These are phyloP conservation scores for Champsocephalus gunnari DNA, from an alignment of 2,797 vertebrate genomes.

Conservation along the genomic window DNA sequence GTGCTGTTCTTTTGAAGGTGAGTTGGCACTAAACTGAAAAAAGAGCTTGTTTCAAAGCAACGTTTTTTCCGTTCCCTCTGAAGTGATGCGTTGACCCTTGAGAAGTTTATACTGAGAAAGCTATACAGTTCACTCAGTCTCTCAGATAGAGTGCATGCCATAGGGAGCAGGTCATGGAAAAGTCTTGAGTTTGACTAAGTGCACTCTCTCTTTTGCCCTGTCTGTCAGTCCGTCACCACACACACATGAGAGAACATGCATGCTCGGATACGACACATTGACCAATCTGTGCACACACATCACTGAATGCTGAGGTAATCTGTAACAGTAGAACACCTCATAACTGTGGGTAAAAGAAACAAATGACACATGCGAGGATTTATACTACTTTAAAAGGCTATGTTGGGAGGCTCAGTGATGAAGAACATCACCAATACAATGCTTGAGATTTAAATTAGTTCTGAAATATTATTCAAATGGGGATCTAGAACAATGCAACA, in stretches of 20 bases:
- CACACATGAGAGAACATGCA: conserved; percentile 33
- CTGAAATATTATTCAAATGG: conserved; percentile 42
- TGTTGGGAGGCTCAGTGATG: conserved; percentile 41
- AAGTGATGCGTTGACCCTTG: conserved; percentile 81
- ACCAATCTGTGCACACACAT: conserved; percentile 62
- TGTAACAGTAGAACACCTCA: conserved; percentile 77
- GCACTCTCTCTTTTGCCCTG: conserved; percentile 73
- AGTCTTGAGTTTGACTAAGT: conserved; percentile 83
- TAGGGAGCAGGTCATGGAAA: conserved; percentile 85
- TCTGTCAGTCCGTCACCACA: conserved; percentile 72
- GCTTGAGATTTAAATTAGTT: conserved; percentile 35
- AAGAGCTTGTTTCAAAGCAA: conserved; percentile 59
- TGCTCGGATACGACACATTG: conserved; percentile 65
- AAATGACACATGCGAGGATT: conserved; percentile 74
- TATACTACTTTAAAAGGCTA: conserved; percentile 77
- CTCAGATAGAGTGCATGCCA: conserved; percentile 86
- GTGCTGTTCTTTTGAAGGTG: conserved; percentile 55
- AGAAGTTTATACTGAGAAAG: conserved; percentile 82
- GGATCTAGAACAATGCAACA: conserved; percentile 14
- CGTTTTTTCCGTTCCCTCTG: conserved; percentile 68
- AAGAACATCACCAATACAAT: conserved; percentile 45
- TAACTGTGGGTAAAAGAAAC: conserved; percentile 77
- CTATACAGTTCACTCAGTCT: conserved; percentile 77
- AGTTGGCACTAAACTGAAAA: conserved; percentile 57
- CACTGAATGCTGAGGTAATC: conserved; percentile 81